Conservation (phyloP, 2,113 vertebrate genomes). For the Ceuthmochares aereus region DNA sequence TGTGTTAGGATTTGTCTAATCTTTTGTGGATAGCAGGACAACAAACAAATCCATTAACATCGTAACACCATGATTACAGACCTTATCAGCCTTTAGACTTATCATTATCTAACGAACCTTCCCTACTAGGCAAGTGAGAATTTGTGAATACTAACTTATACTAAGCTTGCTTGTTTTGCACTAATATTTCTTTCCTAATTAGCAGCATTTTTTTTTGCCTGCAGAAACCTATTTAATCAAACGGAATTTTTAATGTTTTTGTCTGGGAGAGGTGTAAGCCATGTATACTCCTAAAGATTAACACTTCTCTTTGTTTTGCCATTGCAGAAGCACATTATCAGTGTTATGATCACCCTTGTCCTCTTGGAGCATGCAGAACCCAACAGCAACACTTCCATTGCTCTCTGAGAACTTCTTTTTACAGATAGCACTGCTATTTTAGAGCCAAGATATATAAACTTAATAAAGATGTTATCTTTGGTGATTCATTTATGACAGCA, state of each 20-base stretch:
- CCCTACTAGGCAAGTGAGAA: neutral
- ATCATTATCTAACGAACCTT: conserved; percentile 41
- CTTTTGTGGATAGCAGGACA: neutral
- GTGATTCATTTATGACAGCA: conserved; percentile 7
- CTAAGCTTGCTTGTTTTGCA: neutral
- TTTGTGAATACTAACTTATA: neutral
- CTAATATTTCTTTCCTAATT: conserved; percentile 19
- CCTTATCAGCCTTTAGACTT: conserved; percentile 77
- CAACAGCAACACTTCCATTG: neutral
- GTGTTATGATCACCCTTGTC: neutral
- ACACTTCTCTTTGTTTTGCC: neutral
- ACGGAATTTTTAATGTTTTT: conserved; percentile 41
- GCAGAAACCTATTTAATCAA: conserved; percentile 43
- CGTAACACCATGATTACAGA: conserved; percentile 77
- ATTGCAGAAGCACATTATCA: neutral
- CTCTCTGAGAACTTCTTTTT: conserved; percentile 1
- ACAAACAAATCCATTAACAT: conserved; percentile 71
- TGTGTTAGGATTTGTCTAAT: conserved; percentile 23
- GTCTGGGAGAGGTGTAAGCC: neutral
- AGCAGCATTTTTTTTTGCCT: neutral
- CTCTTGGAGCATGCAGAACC: neutral
- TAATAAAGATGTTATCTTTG: conserved; percentile 5
- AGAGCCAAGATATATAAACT: neutral
- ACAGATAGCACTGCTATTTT: neutral
- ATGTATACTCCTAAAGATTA: neutral